Conservation (phyloP, 2,113 vertebrate genomes). For the Gobius niger region DNA sequence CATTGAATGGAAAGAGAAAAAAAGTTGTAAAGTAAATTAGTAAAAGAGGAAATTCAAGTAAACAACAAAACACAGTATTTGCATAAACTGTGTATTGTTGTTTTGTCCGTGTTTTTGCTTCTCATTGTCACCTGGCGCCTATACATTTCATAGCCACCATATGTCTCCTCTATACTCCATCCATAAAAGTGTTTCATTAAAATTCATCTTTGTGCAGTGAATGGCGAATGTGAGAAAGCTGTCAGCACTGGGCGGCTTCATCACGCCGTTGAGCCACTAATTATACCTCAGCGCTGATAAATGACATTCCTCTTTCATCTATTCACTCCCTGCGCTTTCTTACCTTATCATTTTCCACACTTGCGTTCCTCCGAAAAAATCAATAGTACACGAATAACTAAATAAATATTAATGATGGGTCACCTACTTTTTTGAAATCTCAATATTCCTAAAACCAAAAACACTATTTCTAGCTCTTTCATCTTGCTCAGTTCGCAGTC, state of each 20-base stretch:
- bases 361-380: constrained; percentile 2
- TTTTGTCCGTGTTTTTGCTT: background rate
- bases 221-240: constrained; percentile 25
- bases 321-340: background rate
- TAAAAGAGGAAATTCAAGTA: no score
- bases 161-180: constrained; percentile 11
- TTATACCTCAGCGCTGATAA: constrained; percentile 32
- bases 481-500: background rate
- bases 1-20: no score
- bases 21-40: no score
- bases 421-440: constrained; percentile 1
- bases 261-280: constrained; percentile 28
- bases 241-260: constrained; percentile 19
- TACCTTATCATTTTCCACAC: background rate
- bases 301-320: constrained; percentile 14
- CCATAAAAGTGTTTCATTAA: constrained; percentile 30
- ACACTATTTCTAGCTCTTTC: background rate
- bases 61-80: no score
- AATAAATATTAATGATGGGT: constrained; percentile 6
- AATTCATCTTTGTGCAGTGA: constrained; percentile 27
- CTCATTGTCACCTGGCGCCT: background rate
- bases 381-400: background rate
- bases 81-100: no score
- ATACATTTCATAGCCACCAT: background rate
- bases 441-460: constrained; percentile 1